Conservation (phyloP, 2,797 vertebrate genomes). For the Labroides dimidiatus region DNA sequence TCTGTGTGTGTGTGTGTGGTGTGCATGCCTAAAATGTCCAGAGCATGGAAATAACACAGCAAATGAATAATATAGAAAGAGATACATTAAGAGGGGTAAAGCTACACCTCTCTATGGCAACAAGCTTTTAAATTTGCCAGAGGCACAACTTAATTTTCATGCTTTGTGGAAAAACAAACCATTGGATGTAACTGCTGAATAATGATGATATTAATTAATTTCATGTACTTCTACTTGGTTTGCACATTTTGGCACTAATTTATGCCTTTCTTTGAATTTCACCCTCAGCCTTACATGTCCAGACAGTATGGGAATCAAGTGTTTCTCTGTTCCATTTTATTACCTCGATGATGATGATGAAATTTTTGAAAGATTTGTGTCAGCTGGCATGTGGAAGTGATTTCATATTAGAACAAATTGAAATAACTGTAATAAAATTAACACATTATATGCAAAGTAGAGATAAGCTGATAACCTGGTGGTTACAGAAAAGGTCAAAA, state of each 20-base stretch:
- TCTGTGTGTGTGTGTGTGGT: constrained; percentile 48
- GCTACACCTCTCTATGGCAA: constrained; percentile 38
- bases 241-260: constrained; percentile 6
- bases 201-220: constrained; percentile 32
- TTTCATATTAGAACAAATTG: not conserved
- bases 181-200: constrained; percentile 14
- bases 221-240: not conserved
- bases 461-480: not conserved
- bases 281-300: constrained; percentile 11
- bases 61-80: constrained; percentile 50
- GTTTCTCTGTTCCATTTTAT: not conserved
- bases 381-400: not conserved
- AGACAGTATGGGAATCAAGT: constrained; percentile 3
- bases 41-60: constrained; percentile 55
- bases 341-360: not conserved
- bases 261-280: constrained; percentile 16
- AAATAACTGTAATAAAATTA: not conserved
- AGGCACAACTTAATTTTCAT: constrained; percentile 32
- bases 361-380: not conserved
- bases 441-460: not conserved
- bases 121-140: constrained; percentile 37
- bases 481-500: not conserved
- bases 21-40: constrained; percentile 62
- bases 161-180: constrained; percentile 23
- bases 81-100: constrained; percentile 42